These are phyloP conservation scores for Gallinago paraguaiae DNA, from an alignment of 2,113 vertebrate genomes.

Conservation along the genomic window DNA sequence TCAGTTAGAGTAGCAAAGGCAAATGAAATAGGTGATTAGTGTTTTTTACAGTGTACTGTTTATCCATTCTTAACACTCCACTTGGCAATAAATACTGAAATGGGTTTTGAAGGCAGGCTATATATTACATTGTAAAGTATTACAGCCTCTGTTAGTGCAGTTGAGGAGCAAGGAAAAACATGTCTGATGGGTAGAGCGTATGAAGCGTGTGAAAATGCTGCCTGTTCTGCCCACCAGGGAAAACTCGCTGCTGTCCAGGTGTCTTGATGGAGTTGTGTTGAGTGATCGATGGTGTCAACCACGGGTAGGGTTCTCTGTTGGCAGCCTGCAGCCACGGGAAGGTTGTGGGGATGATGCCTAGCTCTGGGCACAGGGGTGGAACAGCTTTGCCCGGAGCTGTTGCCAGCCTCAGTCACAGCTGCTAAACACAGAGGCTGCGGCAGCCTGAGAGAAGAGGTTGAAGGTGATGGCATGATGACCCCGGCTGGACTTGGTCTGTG, in stretches of 20 bases:
- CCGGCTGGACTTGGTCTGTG: background rate
- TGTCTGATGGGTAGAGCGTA: background rate
- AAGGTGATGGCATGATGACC: background rate
- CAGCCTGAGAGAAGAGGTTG: background rate
- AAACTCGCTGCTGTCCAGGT: background rate
- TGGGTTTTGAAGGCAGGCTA: background rate
- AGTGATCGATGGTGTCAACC: background rate
- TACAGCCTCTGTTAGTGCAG: background rate
- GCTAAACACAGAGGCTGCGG: background rate
- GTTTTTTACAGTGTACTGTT: background rate
- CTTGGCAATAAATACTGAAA: slow-evolving; percentile 15
- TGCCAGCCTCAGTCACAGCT: background rate
- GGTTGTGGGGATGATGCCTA: background rate
- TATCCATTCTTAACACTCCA: slow-evolving; percentile 24
- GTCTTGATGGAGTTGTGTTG: background rate
- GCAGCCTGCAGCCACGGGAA: background rate
- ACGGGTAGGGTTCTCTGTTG: background rate
- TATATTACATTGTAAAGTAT: slow-evolving; percentile 39
- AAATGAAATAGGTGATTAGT: background rate
- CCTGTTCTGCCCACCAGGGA: background rate
- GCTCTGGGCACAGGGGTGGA: background rate
- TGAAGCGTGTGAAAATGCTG: background rate
- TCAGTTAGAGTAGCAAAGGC: background rate
- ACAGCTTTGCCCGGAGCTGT: background rate
- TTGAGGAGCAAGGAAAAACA: background rate